phyloP scores from a whole-genome alignment of 2,113 vertebrate genomes.

The Pogonocichla stellata region DNA sequence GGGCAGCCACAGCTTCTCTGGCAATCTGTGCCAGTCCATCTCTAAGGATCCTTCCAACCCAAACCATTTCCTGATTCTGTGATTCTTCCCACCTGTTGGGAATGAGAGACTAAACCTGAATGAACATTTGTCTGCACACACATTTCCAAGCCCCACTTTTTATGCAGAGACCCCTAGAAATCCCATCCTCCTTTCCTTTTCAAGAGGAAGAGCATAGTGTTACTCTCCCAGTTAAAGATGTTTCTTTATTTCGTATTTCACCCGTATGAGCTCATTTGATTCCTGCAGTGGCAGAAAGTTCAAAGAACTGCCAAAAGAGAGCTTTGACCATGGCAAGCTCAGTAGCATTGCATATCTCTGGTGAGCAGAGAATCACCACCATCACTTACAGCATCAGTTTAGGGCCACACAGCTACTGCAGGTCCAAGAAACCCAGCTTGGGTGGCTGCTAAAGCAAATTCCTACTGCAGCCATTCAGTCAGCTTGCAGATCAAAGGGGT shows the following conservation, averaged over 20 bases:
- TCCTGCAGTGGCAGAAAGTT: neutral
- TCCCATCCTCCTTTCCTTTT: neutral
- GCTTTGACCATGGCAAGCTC: neutral
- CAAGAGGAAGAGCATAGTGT: neutral
- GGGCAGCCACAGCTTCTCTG: neutral
- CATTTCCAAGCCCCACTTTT: neutral
- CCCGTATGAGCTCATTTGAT: neutral
- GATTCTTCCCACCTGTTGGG: neutral
- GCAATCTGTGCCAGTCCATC: neutral
- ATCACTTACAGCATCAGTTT: neutral
- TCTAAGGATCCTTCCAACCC: neutral
- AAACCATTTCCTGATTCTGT: neutral
- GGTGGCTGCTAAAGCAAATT: neutral
- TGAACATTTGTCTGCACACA: neutral
- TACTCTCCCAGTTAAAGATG: neutral
- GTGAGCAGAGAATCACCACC: neutral
- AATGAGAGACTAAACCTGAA: neutral
- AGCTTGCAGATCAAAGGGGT: neutral
- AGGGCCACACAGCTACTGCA: neutral
- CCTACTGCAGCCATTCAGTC: neutral
- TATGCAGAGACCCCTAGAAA: neutral
- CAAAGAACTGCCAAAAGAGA: neutral
- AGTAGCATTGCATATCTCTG: neutral
- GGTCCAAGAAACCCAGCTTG: neutral
- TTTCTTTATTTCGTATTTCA: neutral